A percentile compares a stretch with the other conserved stretches of the same genome.
Conservation (phyloP, 2,113 vertebrate genomes). For the Alces alces region DNA sequence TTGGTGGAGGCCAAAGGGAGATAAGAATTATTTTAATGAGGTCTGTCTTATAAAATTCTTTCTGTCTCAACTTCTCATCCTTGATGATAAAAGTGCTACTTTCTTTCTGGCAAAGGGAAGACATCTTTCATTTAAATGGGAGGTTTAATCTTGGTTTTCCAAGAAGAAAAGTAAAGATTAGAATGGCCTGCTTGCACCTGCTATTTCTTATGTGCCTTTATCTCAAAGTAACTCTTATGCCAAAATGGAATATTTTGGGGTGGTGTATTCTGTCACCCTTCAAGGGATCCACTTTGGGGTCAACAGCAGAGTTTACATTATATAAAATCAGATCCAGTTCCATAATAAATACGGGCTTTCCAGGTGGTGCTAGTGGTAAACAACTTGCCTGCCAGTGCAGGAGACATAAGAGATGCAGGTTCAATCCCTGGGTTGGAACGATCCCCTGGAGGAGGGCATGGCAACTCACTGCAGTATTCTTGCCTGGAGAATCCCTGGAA, state of each 20-base stretch:
- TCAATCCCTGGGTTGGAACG: background rate
- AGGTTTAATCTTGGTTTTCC: background rate
- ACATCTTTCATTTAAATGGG: background rate
- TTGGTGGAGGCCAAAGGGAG: background rate
- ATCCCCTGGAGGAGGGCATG: background rate
- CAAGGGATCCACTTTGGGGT: background rate
- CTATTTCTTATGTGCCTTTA: background rate
- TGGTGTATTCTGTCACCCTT: background rate
- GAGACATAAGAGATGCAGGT: background rate
- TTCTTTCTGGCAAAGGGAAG: background rate
- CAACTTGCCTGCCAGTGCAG: background rate
- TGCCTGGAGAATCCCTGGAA: background rate
- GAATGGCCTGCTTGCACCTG: background rate
- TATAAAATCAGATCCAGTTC: background rate
- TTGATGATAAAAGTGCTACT: background rate
- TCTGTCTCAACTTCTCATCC: background rate
- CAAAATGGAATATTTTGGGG: background rate
- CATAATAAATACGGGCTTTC: background rate
- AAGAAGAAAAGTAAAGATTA: background rate
- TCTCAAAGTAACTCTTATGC: background rate
- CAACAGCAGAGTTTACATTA: background rate
- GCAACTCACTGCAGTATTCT: background rate
- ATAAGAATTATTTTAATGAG: background rate
- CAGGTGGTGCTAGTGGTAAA: background rate
- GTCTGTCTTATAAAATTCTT: background rate